A percentile compares a stretch with the other conserved stretches of the same genome.
Evolutionary conservation across 64 coral and sea anemone genomes (phyloP).

Genomic region (Anthopleura sola): DNA sequence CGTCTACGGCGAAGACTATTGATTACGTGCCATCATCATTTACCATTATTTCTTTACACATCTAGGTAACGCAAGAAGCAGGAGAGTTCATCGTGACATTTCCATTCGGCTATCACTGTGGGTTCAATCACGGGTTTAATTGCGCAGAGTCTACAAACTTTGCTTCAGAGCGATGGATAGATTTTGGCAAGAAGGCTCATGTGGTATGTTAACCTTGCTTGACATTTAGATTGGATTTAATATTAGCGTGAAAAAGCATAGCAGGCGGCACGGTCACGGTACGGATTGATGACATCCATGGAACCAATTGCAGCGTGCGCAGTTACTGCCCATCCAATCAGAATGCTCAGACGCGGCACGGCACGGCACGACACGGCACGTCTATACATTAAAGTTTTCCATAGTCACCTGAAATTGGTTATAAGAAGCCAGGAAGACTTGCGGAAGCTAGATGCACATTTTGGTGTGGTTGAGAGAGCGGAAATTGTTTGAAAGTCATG

Average conservation of each 20-base stretch:
- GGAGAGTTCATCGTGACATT: conserved; percentile 98
- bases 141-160: conserved; percentile 99
- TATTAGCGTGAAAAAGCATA: neutral
- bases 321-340: too few species aligned
- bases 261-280: neutral
- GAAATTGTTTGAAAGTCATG: too few species aligned
- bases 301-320: too few species aligned
- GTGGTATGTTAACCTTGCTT: conserved; percentile 23
- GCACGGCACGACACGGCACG: neutral
- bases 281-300: neutral
- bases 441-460: too few species aligned
- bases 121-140: conserved; percentile 98
- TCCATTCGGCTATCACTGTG: conserved; percentile 90
- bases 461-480: too few species aligned
- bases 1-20: neutral
- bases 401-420: too few species aligned
- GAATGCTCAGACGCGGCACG: too few species aligned
- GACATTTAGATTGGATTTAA: neutral
- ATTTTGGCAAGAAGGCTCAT: conserved; percentile 90
- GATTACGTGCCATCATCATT: neutral
- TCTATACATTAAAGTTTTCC: too few species aligned
- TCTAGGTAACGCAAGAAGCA: conserved; percentile 90
- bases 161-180: conserved; percentile 99
- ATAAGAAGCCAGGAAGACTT: too few species aligned
- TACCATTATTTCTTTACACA: neutral